Evolutionary conservation across 2,113 vertebrate species (phyloP), one percentile per base, ranked within the genome.

Genomic region (Gopherus flavomarginatus): DNA sequence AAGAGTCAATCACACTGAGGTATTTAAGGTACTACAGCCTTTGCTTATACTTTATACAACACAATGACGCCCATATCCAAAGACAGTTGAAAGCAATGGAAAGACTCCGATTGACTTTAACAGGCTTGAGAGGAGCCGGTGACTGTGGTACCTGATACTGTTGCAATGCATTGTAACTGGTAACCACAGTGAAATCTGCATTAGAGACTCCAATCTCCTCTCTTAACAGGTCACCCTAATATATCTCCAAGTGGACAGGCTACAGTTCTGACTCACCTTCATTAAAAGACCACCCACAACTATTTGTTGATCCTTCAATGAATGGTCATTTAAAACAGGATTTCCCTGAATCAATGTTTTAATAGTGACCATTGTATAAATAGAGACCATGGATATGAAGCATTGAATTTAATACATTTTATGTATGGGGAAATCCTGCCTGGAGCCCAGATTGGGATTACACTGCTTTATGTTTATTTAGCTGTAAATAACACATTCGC

Each of bases 401-500:
- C 78, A 90, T 4, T 91, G 87, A 77, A 87, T 92, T 85, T 35
- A 81, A 89, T 19, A 42, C 80, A 81, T 92, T 91, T 90, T 96
- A 88, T 89, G 80, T 86, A 6, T 53, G 77, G 86, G 90, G 77
- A 97, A 96, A 95, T 90, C 96, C 89, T 79, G 81, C 72, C n/a
- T 47, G 78, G 84, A 92, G 50, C 69, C 88, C 90, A 95, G 78
- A 87, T 84, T 1, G 2, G 96, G 97, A 98, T 97, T 94, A 96
- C 81, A 65, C 80, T 86, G 69, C 69, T 82, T 94, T 95, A 80
- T 56, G 35, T 95, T 98, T 96, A 92, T 96, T 97, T 93, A 98
- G 50, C 54, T 98, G 98, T 98, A 98, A 98, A 94, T 98, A 98
- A 98, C 84, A 52, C 87, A 24, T 90, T 96, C 85, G 77, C 79